These are phyloP conservation scores for Hiodon tergisus DNA, from an alignment of 2,113 vertebrate species.

Conservation along the genomic window DNA sequence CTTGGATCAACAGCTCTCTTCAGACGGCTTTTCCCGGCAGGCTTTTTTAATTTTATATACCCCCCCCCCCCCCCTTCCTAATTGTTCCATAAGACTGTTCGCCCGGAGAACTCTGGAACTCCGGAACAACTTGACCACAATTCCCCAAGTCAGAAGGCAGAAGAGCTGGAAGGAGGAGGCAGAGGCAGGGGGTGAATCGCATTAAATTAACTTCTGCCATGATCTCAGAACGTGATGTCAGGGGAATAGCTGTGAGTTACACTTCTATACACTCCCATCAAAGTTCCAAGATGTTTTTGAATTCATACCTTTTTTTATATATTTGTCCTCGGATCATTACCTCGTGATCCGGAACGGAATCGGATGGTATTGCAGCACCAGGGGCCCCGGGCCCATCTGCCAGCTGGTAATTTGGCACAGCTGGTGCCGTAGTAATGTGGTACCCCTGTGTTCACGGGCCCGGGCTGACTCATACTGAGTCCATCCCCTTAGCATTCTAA, in stretches of 20 bases:
- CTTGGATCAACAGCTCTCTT: neutral
- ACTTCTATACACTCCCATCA: too few species aligned
- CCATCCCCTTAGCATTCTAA: neutral
- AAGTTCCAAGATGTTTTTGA: too few species aligned
- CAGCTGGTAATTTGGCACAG: slow-evolving; percentile 1
- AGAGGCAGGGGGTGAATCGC: neutral
- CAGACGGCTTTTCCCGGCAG: neutral
- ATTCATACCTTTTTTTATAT: neutral
- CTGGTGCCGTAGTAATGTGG: neutral
- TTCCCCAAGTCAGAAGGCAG: slow-evolving; percentile 26
- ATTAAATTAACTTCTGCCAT: neutral
- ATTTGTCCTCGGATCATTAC: neutral
- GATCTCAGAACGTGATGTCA: neutral
- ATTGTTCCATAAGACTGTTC: slow-evolving; percentile 15
- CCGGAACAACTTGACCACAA: slow-evolving; percentile 35
- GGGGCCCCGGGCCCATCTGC: neutral
- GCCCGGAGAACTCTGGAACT: slow-evolving; percentile 38
- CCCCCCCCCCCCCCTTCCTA: slow-evolving; percentile 25
- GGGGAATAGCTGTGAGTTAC: slow-evolving; percentile 13
- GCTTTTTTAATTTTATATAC: neutral
- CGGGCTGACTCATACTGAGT: neutral
- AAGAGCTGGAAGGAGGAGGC: neutral
- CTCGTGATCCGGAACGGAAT: neutral
- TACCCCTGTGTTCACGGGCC: neutral
- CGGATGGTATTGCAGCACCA: neutral